phyloP scores from a whole-genome alignment of 1,140 invertebrate genomes.

The Coboldia fuscipes region DNA sequence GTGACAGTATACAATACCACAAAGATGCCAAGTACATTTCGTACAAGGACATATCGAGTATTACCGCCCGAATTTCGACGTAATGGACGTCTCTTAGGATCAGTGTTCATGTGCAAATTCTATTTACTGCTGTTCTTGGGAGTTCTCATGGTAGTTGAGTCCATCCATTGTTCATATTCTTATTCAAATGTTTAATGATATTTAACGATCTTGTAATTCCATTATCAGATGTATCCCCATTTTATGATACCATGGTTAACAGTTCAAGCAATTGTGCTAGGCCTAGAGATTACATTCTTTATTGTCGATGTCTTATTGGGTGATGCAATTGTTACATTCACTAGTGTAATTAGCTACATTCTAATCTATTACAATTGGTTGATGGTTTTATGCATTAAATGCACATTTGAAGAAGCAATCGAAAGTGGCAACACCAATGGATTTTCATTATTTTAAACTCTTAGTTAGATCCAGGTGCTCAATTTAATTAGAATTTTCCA shows the following conservation, averaged over 20 bases:
- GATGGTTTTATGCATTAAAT: neutral
- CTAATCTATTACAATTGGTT: neutral
- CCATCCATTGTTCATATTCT: no score
- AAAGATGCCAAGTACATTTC: neutral
- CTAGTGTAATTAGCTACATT: neutral
- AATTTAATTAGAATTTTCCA: no score
- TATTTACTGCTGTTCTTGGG: neutral
- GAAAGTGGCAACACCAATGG: no score
- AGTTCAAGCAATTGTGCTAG: neutral
- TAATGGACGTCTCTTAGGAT: neutral
- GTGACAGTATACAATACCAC: neutral
- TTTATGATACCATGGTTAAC: neutral
- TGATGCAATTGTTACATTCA: neutral
- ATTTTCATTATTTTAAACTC: no score
- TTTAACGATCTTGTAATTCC: neutral
- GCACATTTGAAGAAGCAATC: neutral
- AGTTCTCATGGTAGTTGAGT: neutral
- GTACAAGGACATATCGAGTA: neutral
- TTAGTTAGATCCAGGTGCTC: no score
- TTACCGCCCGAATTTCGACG: neutral
- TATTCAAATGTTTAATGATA: neutral
- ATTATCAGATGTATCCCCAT: neutral
- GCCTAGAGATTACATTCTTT: neutral
- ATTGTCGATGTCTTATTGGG: neutral
- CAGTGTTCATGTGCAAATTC: neutral